Conservation (phyloP, 2,888 invertebrate genomes). For the Thera britannica region DNA sequence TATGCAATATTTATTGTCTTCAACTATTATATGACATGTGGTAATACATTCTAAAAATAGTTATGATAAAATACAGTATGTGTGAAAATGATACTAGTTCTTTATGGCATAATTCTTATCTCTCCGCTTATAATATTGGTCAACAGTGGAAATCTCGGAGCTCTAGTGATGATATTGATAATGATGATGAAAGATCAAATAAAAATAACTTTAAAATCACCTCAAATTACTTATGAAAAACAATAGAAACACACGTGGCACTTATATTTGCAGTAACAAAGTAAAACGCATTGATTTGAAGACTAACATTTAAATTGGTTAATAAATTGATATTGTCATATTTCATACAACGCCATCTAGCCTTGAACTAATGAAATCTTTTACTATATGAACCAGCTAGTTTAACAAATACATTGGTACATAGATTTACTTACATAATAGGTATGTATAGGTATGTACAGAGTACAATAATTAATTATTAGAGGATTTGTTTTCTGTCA, state of each 20-base stretch:
- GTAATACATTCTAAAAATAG: slow-evolving; percentile 6
- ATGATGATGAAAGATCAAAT: slow-evolving; percentile 5
- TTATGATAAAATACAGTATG: slow-evolving; percentile 1
- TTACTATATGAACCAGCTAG: neutral
- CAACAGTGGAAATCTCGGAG: slow-evolving; percentile 22
- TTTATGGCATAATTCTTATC: slow-evolving; percentile 6
- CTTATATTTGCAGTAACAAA: too few relatives aligned
- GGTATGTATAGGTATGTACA: too few relatives aligned
- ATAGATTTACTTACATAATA: too few relatives aligned
- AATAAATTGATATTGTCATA: neutral
- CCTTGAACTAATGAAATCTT: too few relatives aligned
- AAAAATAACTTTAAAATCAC: neutral
- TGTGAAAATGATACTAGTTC: slow-evolving; percentile 13
- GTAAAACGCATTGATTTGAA: too few relatives aligned
- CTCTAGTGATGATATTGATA: neutral
- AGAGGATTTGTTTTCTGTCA: too few relatives aligned
- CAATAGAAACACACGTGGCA: too few relatives aligned
- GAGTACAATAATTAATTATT: too few relatives aligned
- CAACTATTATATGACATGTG: too few relatives aligned
- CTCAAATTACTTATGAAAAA: neutral
- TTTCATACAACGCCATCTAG: neutral
- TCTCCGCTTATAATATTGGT: slow-evolving; percentile 12
- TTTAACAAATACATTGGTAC: too few relatives aligned
- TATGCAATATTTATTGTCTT: too few relatives aligned
- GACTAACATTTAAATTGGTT: too few relatives aligned